These are phyloP conservation scores for Paramisgurnus dabryanus DNA, from an alignment of 2,113 vertebrate species.

Conservation along the genomic window DNA sequence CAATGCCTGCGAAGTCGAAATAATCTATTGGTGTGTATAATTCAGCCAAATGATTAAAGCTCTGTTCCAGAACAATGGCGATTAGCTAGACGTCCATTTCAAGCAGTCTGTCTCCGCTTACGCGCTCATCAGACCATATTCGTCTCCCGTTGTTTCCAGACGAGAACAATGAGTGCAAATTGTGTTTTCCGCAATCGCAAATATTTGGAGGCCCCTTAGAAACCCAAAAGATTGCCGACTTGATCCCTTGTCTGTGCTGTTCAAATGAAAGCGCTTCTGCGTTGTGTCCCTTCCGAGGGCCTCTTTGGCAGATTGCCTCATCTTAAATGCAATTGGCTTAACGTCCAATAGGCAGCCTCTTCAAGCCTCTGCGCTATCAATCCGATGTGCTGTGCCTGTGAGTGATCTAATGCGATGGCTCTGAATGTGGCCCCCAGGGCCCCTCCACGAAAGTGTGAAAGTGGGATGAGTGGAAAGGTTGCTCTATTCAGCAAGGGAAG, in stretches of 20 bases:
- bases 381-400: not conserved
- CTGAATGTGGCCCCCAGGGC: not conserved
- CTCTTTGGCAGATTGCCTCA: conserved; percentile 28
- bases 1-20: not conserved
- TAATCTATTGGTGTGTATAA: not conserved
- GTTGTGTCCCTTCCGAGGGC: not conserved
- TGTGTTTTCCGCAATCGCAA: conserved; percentile 3
- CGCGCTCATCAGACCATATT: conserved; percentile 1
- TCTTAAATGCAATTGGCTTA: conserved; percentile 16
- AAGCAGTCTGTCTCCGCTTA: not conserved
- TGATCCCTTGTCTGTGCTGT: conserved; percentile 15
- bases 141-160: not conserved
- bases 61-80: conserved; percentile 33
- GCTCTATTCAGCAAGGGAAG: conserved; percentile 50
- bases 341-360: not conserved
- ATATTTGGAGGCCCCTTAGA: not conserved
- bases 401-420: conserved; percentile 27
- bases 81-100: conserved; percentile 6
- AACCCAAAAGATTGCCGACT: conserved; percentile 8
- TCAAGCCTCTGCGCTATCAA: conserved; percentile 28
- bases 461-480: conserved; percentile 46
- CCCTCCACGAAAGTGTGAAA: conserved; percentile 40
- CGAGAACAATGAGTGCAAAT: conserved; percentile 3
- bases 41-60: conserved; percentile 17
- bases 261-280: not conserved